Percentiles rank a stretch among this genome's conserved stretches.
Evolutionary conservation across 2,797 vertebrate species (phyloP).

Genomic region (Lindbergichthys nudifrons): DNA sequence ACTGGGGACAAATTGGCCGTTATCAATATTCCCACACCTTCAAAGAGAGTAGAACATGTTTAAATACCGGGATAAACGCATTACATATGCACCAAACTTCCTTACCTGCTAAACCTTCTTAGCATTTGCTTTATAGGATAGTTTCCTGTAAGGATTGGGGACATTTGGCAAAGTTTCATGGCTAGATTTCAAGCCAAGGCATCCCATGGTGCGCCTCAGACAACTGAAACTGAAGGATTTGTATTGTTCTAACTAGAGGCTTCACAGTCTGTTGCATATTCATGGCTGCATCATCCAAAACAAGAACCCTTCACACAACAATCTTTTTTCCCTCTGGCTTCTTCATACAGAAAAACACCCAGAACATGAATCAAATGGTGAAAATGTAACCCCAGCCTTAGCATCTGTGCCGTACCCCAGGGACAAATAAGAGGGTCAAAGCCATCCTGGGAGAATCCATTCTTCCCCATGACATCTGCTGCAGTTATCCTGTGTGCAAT

Average conservation of each 20-base stretch:
- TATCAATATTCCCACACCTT: conserved; percentile 54
- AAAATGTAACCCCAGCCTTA: conserved; percentile 58
- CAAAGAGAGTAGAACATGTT: background rate
- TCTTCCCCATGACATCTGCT: conserved; percentile 81
- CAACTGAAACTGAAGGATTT: background rate
- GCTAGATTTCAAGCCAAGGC: background rate
- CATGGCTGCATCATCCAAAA: conserved; percentile 9
- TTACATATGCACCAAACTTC: conserved; percentile 21
- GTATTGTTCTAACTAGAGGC: background rate
- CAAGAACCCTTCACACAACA: conserved; percentile 3
- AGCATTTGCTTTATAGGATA: background rate
- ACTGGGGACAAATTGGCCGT: conserved; percentile 54
- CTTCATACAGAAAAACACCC: conserved; percentile 22
- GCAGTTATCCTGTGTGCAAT: conserved; percentile 69
- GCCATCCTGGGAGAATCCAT: conserved; percentile 75
- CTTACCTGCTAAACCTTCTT: background rate
- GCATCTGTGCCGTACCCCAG: conserved; percentile 79
- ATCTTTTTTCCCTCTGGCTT: background rate
- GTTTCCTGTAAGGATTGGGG: background rate
- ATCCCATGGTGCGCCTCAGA: background rate
- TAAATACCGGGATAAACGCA: conserved; percentile 14
- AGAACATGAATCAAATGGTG: conserved; percentile 51
- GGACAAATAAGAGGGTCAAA: conserved; percentile 82
- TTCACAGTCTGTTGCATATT: background rate
- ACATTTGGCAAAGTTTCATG: background rate